A percentile compares a stretch with the other conserved stretches of the same genome.
These are phyloP conservation scores for Sternotherus odoratus DNA, from an alignment of 2,797 vertebrate genomes.

Conservation along the genomic window DNA sequence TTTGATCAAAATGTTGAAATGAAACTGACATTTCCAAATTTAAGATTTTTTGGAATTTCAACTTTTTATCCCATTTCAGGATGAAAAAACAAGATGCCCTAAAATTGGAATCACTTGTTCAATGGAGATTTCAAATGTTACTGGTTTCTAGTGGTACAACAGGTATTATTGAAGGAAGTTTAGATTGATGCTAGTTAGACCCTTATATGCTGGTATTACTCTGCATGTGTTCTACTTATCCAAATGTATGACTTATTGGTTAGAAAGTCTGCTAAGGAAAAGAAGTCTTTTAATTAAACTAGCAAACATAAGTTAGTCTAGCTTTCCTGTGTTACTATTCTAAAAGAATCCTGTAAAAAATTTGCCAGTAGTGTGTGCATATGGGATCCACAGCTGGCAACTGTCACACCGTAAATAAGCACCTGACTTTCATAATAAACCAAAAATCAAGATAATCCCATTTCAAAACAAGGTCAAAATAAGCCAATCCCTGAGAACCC, in stretches of 20 bases:
- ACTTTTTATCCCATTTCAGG: neutral
- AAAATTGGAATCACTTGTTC: neutral
- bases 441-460: no score
- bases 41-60: neutral
- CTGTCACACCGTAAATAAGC: no score
- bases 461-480: no score
- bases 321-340: neutral
- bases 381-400: neutral
- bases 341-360: neutral
- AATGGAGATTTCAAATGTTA: neutral
- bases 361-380: neutral
- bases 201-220: neutral
- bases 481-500: no score
- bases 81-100: neutral
- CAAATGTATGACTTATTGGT: neutral
- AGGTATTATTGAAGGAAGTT: neutral
- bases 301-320: fast-evolving
- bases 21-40: neutral
- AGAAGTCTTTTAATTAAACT: neutral
- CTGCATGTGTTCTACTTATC: neutral
- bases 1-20: neutral
- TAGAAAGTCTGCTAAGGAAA: neutral
- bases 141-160: neutral
- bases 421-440: no score
- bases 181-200: neutral